These are phyloP conservation scores for Andrena dorsata DNA, from an alignment of 2,888 invertebrate genomes.

Conservation along the genomic window DNA sequence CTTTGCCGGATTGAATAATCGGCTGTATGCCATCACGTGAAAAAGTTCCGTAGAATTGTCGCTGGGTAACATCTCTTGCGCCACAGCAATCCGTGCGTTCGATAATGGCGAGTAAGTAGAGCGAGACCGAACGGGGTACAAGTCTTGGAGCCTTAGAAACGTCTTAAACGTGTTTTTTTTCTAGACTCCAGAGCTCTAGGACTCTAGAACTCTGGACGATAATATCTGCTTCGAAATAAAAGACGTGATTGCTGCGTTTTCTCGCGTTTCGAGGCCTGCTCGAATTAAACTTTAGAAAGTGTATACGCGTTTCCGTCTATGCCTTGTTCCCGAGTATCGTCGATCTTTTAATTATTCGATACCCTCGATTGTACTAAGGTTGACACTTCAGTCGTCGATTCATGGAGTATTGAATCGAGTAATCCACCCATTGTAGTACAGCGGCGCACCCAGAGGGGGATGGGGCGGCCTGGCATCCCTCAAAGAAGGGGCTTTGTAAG, in stretches of 20 bases:
- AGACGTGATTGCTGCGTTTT: background rate
- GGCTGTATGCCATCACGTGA: background rate
- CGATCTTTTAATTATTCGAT: background rate
- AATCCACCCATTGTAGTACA: no score
- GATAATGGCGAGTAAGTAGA: conserved; percentile 43
- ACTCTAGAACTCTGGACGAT: background rate
- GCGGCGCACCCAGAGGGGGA: no score
- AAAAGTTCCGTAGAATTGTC: conserved; percentile 16
- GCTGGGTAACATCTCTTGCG: background rate
- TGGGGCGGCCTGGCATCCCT: no score
- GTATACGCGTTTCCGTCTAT: background rate
- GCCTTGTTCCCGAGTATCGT: background rate
- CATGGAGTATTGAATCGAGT: no score
- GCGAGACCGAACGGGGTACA: conserved; percentile 37
- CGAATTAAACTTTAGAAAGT: background rate
- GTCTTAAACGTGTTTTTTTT: background rate
- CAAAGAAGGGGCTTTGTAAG: no score
- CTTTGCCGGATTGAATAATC: conserved; percentile 8
- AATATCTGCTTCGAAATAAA: background rate
- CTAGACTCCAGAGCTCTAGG: background rate
- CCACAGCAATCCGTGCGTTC: conserved; percentile 17
- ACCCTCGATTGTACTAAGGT: background rate
- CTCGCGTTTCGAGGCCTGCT: background rate
- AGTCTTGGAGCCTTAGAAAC: conserved; percentile 39
- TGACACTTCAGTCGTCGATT: background rate